These are phyloP conservation scores for Meloidogyne exigua DNA, from an alignment of 1,140 invertebrate genomes.

Conservation along the genomic window DNA sequence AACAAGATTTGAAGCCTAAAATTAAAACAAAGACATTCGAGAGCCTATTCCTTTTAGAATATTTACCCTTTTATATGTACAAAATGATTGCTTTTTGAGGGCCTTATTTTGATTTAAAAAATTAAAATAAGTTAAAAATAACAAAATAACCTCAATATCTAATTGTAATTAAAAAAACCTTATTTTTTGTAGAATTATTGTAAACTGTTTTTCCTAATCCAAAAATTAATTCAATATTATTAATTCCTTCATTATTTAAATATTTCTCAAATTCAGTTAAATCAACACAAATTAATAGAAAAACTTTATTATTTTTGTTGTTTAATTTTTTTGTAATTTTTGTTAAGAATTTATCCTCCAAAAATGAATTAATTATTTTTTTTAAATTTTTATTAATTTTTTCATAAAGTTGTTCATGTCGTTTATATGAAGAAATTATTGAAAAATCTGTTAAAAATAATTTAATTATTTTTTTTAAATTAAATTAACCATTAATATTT, in stretches of 20 bases:
- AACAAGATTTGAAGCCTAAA: too few relatives aligned
- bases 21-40: too few relatives aligned
- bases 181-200: background rate
- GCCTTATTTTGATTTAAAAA: too few relatives aligned
- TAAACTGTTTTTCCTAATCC: conserved; percentile 25
- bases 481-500: conserved; percentile 21
- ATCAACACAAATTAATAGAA: background rate
- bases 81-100: too few relatives aligned
- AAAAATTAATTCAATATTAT: conserved; percentile 38
- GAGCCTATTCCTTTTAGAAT: too few relatives aligned
- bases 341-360: conserved; percentile 3
- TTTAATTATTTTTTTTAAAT: background rate
- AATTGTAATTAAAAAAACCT: too few relatives aligned
- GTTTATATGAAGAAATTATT: conserved; percentile 39
- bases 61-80: too few relatives aligned
- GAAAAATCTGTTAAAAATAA: conserved; percentile 31
- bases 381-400: conserved; percentile 11
- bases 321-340: background rate
- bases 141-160: too few relatives aligned
- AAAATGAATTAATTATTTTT: background rate
- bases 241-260: conserved; percentile 18
- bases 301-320: background rate
- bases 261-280: background rate
- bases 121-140: too few relatives aligned
- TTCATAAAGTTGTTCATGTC: conserved; percentile 35